Evolutionary conservation across 2,113 vertebrate species (phyloP).

Genomic region (Chiloscyllium plagiosum): DNA sequence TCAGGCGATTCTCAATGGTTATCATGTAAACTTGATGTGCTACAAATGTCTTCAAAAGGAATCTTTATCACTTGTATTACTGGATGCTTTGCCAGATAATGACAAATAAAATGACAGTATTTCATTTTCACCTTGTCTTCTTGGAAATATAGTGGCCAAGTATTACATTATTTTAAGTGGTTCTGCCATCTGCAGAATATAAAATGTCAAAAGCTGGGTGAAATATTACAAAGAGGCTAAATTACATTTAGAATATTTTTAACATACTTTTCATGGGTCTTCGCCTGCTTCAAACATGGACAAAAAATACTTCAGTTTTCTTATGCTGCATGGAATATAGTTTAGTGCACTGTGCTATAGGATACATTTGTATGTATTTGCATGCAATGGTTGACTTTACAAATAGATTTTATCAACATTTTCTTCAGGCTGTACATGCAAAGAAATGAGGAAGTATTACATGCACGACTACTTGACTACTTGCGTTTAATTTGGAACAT

Average conservation of each 20-base stretch:
- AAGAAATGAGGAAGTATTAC: not conserved
- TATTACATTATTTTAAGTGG: slow-evolving; percentile 27
- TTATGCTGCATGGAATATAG: not conserved
- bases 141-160: slow-evolving; percentile 14
- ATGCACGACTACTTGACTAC: not conserved
- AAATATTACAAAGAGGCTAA: slow-evolving; percentile 8
- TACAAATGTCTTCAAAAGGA: not conserved
- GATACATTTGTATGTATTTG: not conserved
- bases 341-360: not conserved
- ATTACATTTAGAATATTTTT: not conserved
- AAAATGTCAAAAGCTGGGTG: slow-evolving; percentile 25
- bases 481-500: not conserved
- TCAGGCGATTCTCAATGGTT: not conserved
- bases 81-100: slow-evolving; percentile 25
- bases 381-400: not conserved
- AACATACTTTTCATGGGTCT: not conserved
- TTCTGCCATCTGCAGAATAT: slow-evolving; percentile 29
- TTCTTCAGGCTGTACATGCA: not conserved
- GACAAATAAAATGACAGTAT: slow-evolving; percentile 26
- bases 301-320: not conserved
- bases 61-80: slow-evolving; percentile 16
- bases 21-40: not conserved
- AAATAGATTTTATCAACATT: not conserved
- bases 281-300: not conserved
- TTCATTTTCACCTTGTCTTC: slow-evolving; percentile 11